Conservation (phyloP, 2,113 vertebrate genomes). For the Gavia stellata region DNA sequence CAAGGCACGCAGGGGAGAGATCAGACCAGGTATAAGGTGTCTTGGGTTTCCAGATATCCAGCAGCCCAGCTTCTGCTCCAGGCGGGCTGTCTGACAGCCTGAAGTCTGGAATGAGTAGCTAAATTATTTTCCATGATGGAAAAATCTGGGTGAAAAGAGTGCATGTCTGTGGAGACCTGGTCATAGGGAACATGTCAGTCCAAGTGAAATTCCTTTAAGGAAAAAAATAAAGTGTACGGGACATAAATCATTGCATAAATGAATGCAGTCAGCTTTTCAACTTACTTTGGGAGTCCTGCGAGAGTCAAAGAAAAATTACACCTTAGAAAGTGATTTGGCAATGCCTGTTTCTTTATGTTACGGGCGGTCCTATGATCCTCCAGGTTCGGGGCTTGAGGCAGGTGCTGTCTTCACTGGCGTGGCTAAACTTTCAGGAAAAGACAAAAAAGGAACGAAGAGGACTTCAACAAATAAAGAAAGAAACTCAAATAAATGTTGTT, state of each 20-base stretch:
- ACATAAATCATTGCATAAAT: neutral
- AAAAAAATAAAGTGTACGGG: neutral
- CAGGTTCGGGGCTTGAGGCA: neutral
- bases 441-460: neutral
- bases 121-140: neutral
- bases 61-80: neutral
- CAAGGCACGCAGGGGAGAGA: neutral
- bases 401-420: accelerated
- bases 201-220: neutral
- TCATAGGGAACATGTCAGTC: neutral
- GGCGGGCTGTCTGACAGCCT: neutral
- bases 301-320: neutral
- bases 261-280: neutral
- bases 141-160: neutral
- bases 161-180: neutral
- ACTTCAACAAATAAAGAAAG: neutral
- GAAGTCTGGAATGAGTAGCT: neutral
- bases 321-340: neutral
- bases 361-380: neutral
- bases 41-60: neutral
- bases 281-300: neutral
- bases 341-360: neutral
- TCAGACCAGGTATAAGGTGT: neutral
- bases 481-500: neutral
- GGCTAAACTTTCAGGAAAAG: neutral